These are phyloP conservation scores for Gymnobelideus leadbeateri DNA, from an alignment of 2,113 vertebrate genomes.

Conservation along the genomic window DNA sequence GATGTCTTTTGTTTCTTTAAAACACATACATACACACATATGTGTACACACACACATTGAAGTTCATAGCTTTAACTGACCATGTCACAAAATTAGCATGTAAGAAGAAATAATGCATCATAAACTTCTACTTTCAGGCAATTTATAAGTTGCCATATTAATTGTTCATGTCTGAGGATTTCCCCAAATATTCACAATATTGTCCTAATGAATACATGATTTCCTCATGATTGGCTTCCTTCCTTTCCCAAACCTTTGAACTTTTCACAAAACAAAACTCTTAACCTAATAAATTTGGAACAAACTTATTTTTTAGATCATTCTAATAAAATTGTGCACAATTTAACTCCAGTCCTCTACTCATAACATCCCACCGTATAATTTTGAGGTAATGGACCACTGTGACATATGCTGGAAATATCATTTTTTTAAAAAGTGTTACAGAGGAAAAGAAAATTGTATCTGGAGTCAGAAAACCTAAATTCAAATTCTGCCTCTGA, in stretches of 20 bases:
- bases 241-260: slow-evolving; percentile 72
- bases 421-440: not conserved
- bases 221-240: slow-evolving; percentile 70
- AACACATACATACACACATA: slow-evolving; percentile 50
- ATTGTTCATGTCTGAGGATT: slow-evolving; percentile 79
- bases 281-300: slow-evolving; percentile 33
- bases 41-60: not conserved
- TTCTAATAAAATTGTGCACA: slow-evolving; percentile 18
- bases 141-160: slow-evolving; percentile 76
- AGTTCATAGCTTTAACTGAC: slow-evolving; percentile 66
- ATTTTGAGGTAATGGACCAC: slow-evolving; percentile 48
- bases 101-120: slow-evolving; percentile 75
- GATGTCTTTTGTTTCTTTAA: slow-evolving; percentile 71
- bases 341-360: slow-evolving; percentile 30
- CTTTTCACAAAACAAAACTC: not conserved
- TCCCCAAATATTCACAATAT: slow-evolving; percentile 81
- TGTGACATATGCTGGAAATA: slow-evolving; percentile 43
- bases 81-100: slow-evolving; percentile 76
- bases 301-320: slow-evolving; percentile 50
- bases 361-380: not conserved
- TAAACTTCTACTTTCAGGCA: slow-evolving; percentile 78
- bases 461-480: not conserved
- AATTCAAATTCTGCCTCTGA: not conserved
- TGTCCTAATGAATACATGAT: slow-evolving; percentile 75
- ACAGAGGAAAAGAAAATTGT: slow-evolving; percentile 19